phyloP scores from a whole-genome alignment of 1,140 invertebrate species.

The Drosophila gunungcola region DNA sequence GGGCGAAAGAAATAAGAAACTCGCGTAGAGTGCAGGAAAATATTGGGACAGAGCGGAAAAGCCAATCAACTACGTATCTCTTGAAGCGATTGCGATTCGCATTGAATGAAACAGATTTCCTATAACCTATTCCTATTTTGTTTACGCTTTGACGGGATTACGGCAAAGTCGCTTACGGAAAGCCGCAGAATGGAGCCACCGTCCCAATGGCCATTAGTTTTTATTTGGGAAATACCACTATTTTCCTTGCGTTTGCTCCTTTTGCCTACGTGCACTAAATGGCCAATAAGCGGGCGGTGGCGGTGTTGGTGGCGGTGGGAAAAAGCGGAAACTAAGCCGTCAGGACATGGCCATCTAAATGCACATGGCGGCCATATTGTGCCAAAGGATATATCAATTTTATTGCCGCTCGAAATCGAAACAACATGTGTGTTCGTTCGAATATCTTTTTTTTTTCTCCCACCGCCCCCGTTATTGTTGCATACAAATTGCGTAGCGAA shows the following conservation, averaged over 20 bases:
- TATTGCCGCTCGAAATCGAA: conserved; percentile 70
- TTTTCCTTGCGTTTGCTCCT: conserved; percentile 59
- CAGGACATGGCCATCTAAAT: conserved; percentile 42
- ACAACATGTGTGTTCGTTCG: conserved; percentile 58
- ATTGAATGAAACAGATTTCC: conserved; percentile 30
- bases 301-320: neutral
- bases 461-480: conserved; percentile 45
- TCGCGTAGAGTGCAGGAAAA: neutral
- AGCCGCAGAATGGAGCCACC: conserved; percentile 45
- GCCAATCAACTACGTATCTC: conserved; percentile 49
- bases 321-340: conserved; percentile 70
- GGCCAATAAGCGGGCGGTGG: conserved; percentile 67
- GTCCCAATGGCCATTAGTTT: conserved; percentile 70
- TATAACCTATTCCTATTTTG: conserved; percentile 58
- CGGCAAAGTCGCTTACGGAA: conserved; percentile 49
- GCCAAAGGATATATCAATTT: conserved; percentile 79
- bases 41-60: conserved; percentile 9
- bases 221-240: conserved; percentile 71
- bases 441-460: neutral
- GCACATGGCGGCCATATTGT: conserved; percentile 71
- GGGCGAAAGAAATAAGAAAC: conserved; percentile 16
- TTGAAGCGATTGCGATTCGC: conserved; percentile 33
- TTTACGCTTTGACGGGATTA: conserved; percentile 84
- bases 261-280: conserved; percentile 77
- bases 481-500: conserved; percentile 74